Base-by-base conservation (phyloP, 2,113 vertebrate genomes). In the Sander lucioperca region DNA sequence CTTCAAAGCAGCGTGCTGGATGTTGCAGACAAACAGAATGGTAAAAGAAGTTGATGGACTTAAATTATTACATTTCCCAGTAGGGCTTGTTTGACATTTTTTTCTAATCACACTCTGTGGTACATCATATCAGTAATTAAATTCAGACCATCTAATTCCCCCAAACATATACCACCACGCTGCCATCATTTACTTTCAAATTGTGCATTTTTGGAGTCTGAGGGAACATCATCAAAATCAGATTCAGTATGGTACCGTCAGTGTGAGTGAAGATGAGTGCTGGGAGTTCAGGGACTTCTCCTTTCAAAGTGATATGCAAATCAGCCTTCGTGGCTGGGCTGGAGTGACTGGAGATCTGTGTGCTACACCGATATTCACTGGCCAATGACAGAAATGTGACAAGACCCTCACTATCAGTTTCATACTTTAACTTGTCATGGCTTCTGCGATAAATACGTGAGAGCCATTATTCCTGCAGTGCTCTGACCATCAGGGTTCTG, bases 51-150 rank as follows among this genome's bases (percentile, higher is more conserved):
- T 51, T 58, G 54, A 68, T 63, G 59, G 48, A 76, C 33, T 73
- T 67, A 2, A 71, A 79, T 80, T 82, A 77, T 88, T 83, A 77
- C 72, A 77, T 77, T 58, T 80, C 77, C 64, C 65, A 61, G 23
- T 30, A 16, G 56, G 72, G 48, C 56, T 50, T 63, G 74, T 73
- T 80, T 86, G 56, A 77, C 58, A 30, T 74, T 77, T 82, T 74
- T 81, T 43, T 43, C 39, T 64, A 75, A 59, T 79, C 74, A 68
- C n/a, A 71, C 45, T 39, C 50, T 33, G 47, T 47, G 58, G 21
- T 51, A 33, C 30, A 68, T 77, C 54, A 61, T 7, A 66, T 18
- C 64, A 62, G 47, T 71, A 71, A 75, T 62, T 67, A 7, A 23
- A 67, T 59, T 45, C 25, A 77, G 16, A 65, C 11, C 36, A 13